Conservation (phyloP, 2,797 vertebrate genomes). For the Danionella dracula region DNA sequence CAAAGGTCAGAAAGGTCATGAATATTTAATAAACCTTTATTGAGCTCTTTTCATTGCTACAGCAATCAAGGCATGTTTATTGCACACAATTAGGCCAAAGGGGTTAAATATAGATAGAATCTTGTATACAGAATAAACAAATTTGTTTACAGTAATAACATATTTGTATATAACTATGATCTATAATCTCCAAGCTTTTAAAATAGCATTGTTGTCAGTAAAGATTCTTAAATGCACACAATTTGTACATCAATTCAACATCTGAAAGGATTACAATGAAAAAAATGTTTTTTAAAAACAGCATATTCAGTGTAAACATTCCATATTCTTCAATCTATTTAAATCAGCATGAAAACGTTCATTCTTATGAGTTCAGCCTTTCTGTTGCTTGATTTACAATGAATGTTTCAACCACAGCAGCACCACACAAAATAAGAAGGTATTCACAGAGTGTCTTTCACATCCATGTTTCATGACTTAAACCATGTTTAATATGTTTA, state of each 20-base stretch:
- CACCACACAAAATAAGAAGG: slow-evolving; percentile 51
- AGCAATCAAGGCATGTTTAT: slow-evolving; percentile 28
- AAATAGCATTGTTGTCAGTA: not conserved
- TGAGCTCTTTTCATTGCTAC: slow-evolving; percentile 24
- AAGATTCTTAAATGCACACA: not conserved
- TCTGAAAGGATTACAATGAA: not conserved
- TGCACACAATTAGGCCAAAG: slow-evolving; percentile 30
- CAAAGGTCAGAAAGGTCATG: slow-evolving; percentile 15
- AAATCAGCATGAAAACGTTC: not conserved
- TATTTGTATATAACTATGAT: not conserved
- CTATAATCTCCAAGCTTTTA: slow-evolving; percentile 5
- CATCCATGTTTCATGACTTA: not conserved
- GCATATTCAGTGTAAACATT: slow-evolving; percentile 13
- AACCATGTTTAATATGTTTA: not conserved
- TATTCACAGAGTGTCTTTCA: not conserved
- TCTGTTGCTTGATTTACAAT: slow-evolving; percentile 50
- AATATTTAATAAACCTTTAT: not conserved
- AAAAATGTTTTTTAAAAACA: not conserved
- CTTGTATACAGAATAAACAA: slow-evolving; percentile 40
- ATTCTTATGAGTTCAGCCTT: slow-evolving; percentile 31
- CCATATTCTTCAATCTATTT: not conserved
- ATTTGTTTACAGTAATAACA: too few species aligned
- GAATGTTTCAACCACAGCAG: slow-evolving; percentile 58
- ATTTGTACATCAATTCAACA: not conserved
- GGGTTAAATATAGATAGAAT: slow-evolving; percentile 47